phyloP scores from a whole-genome alignment of 2,113 vertebrate species.

The Ahaetulla prasina region DNA sequence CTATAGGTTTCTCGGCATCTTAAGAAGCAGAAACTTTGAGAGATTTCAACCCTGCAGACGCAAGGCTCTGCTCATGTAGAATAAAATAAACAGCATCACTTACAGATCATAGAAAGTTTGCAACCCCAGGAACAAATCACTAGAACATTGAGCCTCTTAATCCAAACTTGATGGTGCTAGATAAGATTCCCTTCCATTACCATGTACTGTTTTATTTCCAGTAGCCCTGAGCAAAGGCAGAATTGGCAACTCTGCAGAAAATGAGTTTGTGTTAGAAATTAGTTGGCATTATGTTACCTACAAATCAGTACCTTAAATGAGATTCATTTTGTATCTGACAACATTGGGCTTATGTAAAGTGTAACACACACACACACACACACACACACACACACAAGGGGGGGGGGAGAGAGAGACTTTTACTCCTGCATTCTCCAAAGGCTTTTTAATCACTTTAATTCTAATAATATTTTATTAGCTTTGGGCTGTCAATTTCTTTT shows the following conservation, averaged over 20 bases:
- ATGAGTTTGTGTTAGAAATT: background rate
- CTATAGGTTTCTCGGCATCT: background rate
- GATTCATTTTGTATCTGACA: slow-evolving; percentile 10
- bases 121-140: background rate
- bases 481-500: background rate
- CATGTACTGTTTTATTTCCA: background rate
- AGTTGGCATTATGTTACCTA: slow-evolving; percentile 10
- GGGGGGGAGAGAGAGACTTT: background rate
- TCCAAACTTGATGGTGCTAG: background rate
- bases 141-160: background rate
- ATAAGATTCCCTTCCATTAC: background rate
- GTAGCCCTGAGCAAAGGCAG: background rate
- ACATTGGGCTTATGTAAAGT: background rate
- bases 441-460: slow-evolving; percentile 4
- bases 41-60: background rate
- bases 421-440: slow-evolving; percentile 1
- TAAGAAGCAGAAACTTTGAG: background rate
- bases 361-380: too few species aligned
- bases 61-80: background rate
- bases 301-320: slow-evolving; percentile 14
- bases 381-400: background rate
- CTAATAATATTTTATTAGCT: background rate
- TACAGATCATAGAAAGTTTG: background rate
- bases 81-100: background rate
- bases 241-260: slow-evolving; percentile 4